Evolutionary conservation across 1,140 invertebrate genomes (phyloP), one percentile per base, ranked within the genome.

Genomic region (Rhizoglyphus robini): DNA sequence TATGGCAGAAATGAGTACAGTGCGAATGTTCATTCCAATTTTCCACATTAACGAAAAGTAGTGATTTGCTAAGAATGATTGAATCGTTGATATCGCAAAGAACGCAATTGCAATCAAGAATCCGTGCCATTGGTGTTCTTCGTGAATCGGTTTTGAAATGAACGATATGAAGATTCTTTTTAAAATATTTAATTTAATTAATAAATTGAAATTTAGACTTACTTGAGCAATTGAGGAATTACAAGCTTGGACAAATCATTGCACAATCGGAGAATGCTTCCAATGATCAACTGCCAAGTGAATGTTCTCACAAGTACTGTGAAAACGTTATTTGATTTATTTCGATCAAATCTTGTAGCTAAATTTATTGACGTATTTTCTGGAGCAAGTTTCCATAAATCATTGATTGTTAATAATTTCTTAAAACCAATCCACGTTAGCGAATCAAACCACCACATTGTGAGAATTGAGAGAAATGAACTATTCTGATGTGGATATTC

Each of bases 391-490:
- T 86, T 84, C 92, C 93, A 98, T 0, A 97, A 75, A 76, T 97
- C 89, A 36, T 80, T 78, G 49, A 82, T 81, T 69, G 86, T 86
- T 31, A 98, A 76, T 15, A 88, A 86, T 67, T 84, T 84, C 68
- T 82, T 83, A 75, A 87, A 96, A 1, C 92, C 92, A 25, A 27
- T 38, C 20, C 23, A 46, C 31, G 67, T 36, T 58, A 69, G 77
- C 0, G 76, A 67, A 75, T 92, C 88, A 75, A 96, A 96, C 95
- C 95, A 99, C 63, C 85, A 83, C 75, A 93, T 98, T 0, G 87
- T 81, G 2, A 98, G 76, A 59, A 83, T 82, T 23, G 90, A 93
- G 20, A 91, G 81, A 75, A 94, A 97, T 23, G 91, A 91, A 41
- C 88, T 81, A 63, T 78, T 76, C 58, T 81, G 78, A 75, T 97